phyloP scores from a whole-genome alignment of 2,113 vertebrate genomes.

The Salvelinus alpinus region DNA sequence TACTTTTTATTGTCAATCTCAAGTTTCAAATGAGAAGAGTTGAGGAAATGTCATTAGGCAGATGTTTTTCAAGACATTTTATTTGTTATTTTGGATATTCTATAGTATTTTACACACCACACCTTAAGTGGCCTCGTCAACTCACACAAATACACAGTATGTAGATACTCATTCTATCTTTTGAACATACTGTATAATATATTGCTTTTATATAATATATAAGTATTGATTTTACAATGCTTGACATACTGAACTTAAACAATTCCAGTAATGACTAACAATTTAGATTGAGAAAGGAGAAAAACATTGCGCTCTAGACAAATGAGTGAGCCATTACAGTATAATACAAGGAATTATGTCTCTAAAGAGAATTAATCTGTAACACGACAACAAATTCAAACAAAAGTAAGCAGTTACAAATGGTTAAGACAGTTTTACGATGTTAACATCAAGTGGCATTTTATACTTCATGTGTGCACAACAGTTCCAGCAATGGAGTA shows the following conservation, averaged over 20 bases:
- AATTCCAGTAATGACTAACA: too few relatives aligned
- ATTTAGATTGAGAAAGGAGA: too few relatives aligned
- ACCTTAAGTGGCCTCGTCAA: neutral
- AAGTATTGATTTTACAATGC: too few relatives aligned
- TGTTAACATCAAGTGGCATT: conserved; percentile 15
- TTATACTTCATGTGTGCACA: conserved; percentile 14
- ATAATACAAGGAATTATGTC: too few relatives aligned
- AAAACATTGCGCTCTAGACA: too few relatives aligned
- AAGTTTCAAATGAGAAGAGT: conserved; percentile 73
- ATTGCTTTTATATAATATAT: too few relatives aligned
- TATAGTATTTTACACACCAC: too few relatives aligned
- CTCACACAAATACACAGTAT: conserved; percentile 15
- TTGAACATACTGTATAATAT: neutral
- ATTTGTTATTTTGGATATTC: neutral
- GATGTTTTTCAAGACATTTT: conserved; percentile 59
- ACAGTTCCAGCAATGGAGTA: conserved; percentile 45
- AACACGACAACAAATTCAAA: too few relatives aligned
- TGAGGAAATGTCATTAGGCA: conserved; percentile 68
- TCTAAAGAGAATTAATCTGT: too few relatives aligned
- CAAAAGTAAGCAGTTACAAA: too few relatives aligned
- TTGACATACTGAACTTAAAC: too few relatives aligned
- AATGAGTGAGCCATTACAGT: too few relatives aligned
- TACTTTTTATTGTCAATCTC: conserved; percentile 77
- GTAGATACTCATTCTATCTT: neutral
- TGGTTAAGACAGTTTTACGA: neutral